phyloP scores from a whole-genome alignment of 2,113 vertebrate genomes.

The Corythornis madagascariensis region DNA sequence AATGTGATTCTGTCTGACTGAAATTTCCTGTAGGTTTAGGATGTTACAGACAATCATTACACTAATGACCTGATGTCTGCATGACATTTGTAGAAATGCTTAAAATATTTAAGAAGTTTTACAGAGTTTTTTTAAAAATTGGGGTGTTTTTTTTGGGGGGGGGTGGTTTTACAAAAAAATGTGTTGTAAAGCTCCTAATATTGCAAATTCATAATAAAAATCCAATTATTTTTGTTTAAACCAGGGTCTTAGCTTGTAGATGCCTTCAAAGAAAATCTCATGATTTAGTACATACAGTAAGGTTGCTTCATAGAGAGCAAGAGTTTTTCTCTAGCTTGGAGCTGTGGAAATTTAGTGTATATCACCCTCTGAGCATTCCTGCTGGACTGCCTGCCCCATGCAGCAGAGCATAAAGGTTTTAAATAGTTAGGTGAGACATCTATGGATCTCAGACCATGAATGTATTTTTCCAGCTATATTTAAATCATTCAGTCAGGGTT shows the following conservation, averaged over 20 bases:
- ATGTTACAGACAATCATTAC: not conserved
- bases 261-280: not conserved
- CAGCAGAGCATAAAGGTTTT: not conserved
- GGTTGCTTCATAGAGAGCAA: not conserved
- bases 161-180: not conserved
- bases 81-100: not conserved
- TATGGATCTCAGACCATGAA: not conserved
- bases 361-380: not conserved
- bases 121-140: not conserved
- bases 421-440: not conserved
- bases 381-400: not conserved
- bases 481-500: not conserved
- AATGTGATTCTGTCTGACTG: not conserved
- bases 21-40: not conserved
- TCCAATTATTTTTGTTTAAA: not conserved
- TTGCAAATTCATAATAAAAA: not conserved
- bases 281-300: not conserved
- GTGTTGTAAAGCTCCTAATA: not conserved
- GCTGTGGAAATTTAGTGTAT: not conserved
- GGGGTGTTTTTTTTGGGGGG: no score
- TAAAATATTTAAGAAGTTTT: not conserved
- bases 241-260: not conserved
- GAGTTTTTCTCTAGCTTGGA: not conserved
- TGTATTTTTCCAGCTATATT: conserved; percentile 29
- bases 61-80: not conserved